phyloP scores from a whole-genome alignment of 2,888 invertebrate species.

The Lasioglossum zephyrum region DNA sequence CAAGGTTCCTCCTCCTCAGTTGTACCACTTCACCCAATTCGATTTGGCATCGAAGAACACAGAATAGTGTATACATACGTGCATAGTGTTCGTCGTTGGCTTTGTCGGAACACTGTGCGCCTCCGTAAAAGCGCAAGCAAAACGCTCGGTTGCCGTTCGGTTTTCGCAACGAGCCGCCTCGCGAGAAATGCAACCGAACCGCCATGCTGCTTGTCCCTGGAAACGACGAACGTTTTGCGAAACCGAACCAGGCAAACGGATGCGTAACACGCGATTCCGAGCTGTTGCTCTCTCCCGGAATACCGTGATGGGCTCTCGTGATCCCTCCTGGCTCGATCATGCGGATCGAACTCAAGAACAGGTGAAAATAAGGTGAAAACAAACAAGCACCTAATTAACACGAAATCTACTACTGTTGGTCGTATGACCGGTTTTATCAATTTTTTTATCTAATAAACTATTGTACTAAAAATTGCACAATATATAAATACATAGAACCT shows the following conservation, averaged over 20 bases:
- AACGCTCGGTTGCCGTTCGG: background rate
- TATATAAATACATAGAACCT: no score
- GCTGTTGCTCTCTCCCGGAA: background rate
- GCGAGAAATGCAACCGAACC: conserved; percentile 15
- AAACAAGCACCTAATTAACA: no score
- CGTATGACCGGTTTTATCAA: no score
- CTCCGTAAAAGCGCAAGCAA: conserved; percentile 27
- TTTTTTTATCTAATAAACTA: no score
- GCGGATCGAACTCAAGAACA: background rate
- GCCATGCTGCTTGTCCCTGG: conserved; percentile 10
- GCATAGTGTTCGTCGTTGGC: background rate
- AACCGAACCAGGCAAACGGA: background rate
- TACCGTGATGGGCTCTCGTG: background rate
- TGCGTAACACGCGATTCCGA: background rate
- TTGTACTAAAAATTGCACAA: no score
- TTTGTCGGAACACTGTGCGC: background rate
- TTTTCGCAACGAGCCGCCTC: conserved; percentile 40
- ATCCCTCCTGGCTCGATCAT: background rate
- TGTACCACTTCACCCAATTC: background rate
- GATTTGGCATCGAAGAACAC: background rate
- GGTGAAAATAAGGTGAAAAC: no score
- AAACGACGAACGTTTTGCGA: conserved; percentile 33
- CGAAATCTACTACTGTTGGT: no score
- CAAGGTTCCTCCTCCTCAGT: background rate
- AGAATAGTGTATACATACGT: background rate